These are phyloP conservation scores for Ancistrus triradiatus DNA, from an alignment of 2,113 vertebrate species.

Conservation along the genomic window DNA sequence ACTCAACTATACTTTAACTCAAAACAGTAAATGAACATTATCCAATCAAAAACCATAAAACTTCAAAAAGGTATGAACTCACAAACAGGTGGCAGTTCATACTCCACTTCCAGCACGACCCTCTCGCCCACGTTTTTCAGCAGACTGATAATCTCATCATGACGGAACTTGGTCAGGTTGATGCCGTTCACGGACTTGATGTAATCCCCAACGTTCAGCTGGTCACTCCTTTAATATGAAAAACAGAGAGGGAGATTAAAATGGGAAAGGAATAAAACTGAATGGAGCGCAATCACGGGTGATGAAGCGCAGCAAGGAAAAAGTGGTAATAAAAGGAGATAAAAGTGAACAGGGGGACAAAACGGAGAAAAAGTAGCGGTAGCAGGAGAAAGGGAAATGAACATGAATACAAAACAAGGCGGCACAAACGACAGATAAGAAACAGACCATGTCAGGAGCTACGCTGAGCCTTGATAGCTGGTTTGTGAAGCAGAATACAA, in stretches of 20 bases:
- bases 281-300: too few species aligned
- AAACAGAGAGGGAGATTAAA: not conserved
- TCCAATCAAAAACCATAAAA: too few species aligned
- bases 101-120: conserved; percentile 94
- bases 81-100: conserved; percentile 92
- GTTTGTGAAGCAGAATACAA: conserved; percentile 25
- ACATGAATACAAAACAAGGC: not conserved
- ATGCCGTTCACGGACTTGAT: conserved; percentile 97
- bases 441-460: conserved; percentile 2
- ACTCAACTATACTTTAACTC: too few species aligned
- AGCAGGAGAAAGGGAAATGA: not conserved
- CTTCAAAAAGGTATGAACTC: conserved; percentile 64
- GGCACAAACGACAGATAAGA: conserved; percentile 4
- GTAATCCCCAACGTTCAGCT: conserved; percentile 95
- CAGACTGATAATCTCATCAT: conserved; percentile 96
- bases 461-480: conserved; percentile 26
- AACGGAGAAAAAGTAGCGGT: not conserved
- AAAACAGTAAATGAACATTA: too few species aligned
- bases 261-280: too few species aligned
- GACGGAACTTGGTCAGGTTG: conserved; percentile 94
- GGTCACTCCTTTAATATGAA: conserved; percentile 81
- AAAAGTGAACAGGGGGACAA: not conserved
- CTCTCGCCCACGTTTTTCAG: conserved; percentile 96
- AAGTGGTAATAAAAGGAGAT: not conserved
- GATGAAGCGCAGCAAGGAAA: not conserved